phyloP scores from a whole-genome alignment of 2,113 vertebrate species.

The Pachyramphus minor region DNA sequence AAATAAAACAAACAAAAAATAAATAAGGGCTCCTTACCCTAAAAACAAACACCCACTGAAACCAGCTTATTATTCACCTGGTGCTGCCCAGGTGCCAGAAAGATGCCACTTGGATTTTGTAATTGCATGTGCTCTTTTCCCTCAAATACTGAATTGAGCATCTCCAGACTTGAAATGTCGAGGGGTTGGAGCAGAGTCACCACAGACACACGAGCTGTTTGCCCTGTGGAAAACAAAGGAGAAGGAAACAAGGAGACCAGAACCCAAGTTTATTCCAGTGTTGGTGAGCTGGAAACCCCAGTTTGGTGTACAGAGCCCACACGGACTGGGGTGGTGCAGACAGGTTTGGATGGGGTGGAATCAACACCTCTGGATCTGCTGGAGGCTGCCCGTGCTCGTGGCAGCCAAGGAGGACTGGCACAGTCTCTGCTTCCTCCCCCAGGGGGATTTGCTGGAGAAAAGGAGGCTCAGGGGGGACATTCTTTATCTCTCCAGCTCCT shows the following conservation, averaged over 20 bases:
- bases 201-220: neutral
- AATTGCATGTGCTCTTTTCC: neutral
- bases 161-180: neutral
- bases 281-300: neutral
- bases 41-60: constrained; percentile 68
- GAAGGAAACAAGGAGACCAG: neutral
- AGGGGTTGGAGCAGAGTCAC: neutral
- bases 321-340: neutral
- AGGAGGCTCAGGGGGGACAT: neutral
- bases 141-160: neutral
- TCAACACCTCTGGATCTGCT: neutral
- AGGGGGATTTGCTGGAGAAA: neutral
- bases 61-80: neutral
- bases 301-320: neutral
- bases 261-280: neutral
- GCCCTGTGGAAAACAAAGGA: neutral
- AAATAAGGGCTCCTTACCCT: constrained; percentile 59
- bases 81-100: neutral
- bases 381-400: neutral
- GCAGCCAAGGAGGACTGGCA: neutral
- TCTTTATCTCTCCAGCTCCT: neutral
- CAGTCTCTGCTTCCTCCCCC: neutral
- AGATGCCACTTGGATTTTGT: constrained; percentile 13
- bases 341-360: neutral
- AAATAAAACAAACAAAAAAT: constrained; percentile 72